phyloP scores from a whole-genome alignment of 1,140 invertebrate species.

The Anagrus nilaparvatae region DNA sequence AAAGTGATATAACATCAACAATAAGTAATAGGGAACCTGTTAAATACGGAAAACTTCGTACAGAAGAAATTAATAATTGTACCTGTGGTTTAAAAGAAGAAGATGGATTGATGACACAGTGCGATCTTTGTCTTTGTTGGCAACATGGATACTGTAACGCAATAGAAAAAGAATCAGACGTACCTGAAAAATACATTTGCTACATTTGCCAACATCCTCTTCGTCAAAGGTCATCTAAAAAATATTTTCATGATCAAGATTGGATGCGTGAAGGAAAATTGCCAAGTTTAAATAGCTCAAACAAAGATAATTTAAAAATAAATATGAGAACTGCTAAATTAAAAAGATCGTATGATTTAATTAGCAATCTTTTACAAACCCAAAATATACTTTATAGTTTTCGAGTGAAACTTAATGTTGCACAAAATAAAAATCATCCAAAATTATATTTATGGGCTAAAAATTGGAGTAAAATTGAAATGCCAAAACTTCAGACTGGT shows the following conservation, averaged over 20 bases:
- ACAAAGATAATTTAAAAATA: too few species aligned
- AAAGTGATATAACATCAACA: conserved; percentile 36
- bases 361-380: conserved; percentile 54
- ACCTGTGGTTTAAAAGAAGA: conserved; percentile 73
- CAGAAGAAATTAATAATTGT: conserved; percentile 78
- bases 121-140: conserved; percentile 88
- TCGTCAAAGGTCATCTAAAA: conserved; percentile 56
- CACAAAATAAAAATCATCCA: conserved; percentile 65
- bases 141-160: conserved; percentile 84
- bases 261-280: conserved; percentile 75
- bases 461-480: conserved; percentile 57
- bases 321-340: conserved; percentile 42
- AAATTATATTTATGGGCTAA: conserved; percentile 77
- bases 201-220: conserved; percentile 72
- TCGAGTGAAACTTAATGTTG: conserved; percentile 64
- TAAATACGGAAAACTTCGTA: conserved; percentile 33
- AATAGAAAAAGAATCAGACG: conserved; percentile 66
- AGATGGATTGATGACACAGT: conserved; percentile 89
- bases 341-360: conserved; percentile 59
- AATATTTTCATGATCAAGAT: conserved; percentile 74
- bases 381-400: conserved; percentile 59
- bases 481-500: conserved; percentile 25
- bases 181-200: conserved; percentile 85
- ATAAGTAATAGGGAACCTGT: conserved; percentile 38
- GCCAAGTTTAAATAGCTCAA: too few species aligned